Conservation (phyloP, 2,113 vertebrate species). For the Hyla sarda region DNA sequence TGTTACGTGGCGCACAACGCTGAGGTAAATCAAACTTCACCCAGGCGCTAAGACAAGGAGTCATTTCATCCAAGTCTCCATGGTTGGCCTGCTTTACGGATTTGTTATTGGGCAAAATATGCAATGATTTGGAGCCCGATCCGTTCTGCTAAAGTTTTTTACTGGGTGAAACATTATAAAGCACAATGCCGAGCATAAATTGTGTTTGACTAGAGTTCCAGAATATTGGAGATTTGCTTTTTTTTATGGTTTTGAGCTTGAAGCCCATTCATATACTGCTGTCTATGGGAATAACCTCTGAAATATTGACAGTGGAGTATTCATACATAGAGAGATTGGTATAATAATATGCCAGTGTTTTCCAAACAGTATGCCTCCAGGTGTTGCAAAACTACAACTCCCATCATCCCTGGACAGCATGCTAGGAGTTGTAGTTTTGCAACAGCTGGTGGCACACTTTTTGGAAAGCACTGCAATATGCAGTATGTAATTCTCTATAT, state of each 20-base stretch:
- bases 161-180: not conserved
- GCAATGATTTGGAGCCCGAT: constrained; percentile 1
- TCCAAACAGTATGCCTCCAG: no score
- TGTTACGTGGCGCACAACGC: constrained; percentile 42
- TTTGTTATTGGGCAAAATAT: not conserved
- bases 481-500: no score
- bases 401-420: no score
- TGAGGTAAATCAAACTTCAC: constrained; percentile 53
- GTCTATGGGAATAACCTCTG: not conserved
- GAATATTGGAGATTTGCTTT: not conserved
- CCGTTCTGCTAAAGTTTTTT: not conserved
- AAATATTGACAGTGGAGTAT: not conserved
- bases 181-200: not conserved
- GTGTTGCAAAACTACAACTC: no score
- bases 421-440: no score
- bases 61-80: constrained; percentile 10
- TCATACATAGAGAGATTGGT: no score
- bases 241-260: not conserved
- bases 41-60: constrained; percentile 20
- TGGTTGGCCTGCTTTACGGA: not conserved
- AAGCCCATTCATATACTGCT: not conserved
- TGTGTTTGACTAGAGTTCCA: not conserved
- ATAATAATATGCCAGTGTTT: no score
- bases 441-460: no score
- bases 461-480: no score